Percentiles rank a stretch among this genome's conserved stretches.
These are phyloP conservation scores for Ceratothoa steindachneri DNA, from an alignment of 2,888 invertebrate species.

Conservation along the genomic window DNA sequence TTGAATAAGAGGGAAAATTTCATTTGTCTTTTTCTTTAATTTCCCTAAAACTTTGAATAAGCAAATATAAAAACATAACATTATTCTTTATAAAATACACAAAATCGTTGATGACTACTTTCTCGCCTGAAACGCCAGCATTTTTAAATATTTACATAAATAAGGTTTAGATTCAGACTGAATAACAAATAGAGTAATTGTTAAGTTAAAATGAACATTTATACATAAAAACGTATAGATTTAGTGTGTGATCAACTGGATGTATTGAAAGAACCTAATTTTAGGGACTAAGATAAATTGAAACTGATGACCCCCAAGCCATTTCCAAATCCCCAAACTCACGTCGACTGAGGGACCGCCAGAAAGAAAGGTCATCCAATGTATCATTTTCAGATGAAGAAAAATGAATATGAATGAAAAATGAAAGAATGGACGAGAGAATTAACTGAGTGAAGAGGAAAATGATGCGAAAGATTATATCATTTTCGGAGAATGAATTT, in stretches of 20 bases:
- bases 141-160: too few species aligned
- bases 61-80: too few species aligned
- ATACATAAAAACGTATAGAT: neutral
- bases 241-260: neutral
- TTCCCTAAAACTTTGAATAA: neutral
- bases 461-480: too few species aligned
- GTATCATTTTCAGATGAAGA: neutral
- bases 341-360: neutral
- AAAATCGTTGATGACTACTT: too few species aligned
- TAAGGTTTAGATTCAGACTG: too few species aligned
- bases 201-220: neutral
- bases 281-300: neutral
- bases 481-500: too few species aligned
- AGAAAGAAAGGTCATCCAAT: neutral
- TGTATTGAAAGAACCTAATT: neutral
- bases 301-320: neutral
- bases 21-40: constrained; percentile 5
- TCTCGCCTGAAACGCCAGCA: too few species aligned
- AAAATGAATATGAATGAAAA: neutral
- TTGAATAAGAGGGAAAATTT: constrained; percentile 6
- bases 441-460: too few species aligned
- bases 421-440: too few species aligned
- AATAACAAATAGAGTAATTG: too few species aligned
- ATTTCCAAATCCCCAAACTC: neutral
- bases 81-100: too few species aligned